Evolutionary conservation across 2,888 invertebrate genomes (phyloP), one percentile per base, ranked within the genome.

Genomic region (Caenorhabditis sulstoni): DNA sequence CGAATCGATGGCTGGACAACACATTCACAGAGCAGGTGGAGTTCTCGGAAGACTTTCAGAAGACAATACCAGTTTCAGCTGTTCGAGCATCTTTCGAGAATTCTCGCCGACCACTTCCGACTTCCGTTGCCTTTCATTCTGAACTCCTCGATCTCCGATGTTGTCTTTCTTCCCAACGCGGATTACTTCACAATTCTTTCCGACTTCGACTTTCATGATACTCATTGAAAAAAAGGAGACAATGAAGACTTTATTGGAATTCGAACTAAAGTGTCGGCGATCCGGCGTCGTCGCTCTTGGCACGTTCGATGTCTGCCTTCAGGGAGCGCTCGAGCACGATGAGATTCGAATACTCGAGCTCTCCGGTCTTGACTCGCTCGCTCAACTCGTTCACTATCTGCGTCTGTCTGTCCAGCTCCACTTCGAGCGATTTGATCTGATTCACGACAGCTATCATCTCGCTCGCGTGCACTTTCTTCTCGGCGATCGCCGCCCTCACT

Each of bases 401-500:
- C 7, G 78, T 57, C 29, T 73, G 66, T 45, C 81, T 67, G 64
- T 82, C 83, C 49, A 84, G 64, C 18, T 84, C 81, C 7, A 79
- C 82, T 29, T 84, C 81, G 50, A 81, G 45, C 11, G 59, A 35
- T 52, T 82, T 82, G 35, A 84, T 74, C 52, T 84, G 77, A 58
- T 80, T 83, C 44, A 83, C 61, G 45, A 66, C 77, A 5, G 52
- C 49, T 16, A 77, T 64, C 79, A 83, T 76, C 44, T 67, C 65
- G 39, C 59, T 47, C 29, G 68, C 53, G 45, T 39, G 61, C 16
- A 29, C 52, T 14, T 80, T 78, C 59, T 83, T 83, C 50, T 76
- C 77, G 29, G 58, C 80, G 20, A 57, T 44, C 18, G 65, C 57
- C 22, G 50, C 65, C 22, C 61, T 77, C 41, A 77, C 53, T 41